Evolutionary conservation across 1,140 invertebrate species (phyloP).

Genomic region (Lepidurus couesii): DNA sequence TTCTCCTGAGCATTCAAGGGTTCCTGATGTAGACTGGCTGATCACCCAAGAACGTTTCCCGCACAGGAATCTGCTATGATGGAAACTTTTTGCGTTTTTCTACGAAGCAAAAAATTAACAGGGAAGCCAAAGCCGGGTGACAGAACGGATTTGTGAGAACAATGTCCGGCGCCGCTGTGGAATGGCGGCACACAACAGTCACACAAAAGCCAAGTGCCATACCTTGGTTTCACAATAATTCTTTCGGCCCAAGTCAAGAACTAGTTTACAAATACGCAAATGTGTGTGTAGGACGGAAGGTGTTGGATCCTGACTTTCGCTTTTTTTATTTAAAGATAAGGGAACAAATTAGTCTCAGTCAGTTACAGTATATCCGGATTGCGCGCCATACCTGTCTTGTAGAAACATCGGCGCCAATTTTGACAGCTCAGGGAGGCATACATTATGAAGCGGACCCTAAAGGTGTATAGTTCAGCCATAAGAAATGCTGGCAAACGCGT

Average conservation of each 20-base stretch:
- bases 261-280: not conserved
- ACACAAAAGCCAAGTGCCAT: not conserved
- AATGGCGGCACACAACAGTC: not conserved
- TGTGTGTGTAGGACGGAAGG: not conserved
- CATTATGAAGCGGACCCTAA: not conserved
- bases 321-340: not conserved
- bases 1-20: not conserved
- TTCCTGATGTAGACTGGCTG: slow-evolving; percentile 8
- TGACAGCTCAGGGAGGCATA: slow-evolving; percentile 7
- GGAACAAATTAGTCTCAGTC: not conserved
- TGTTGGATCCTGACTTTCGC: not conserved
- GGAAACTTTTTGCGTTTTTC: not conserved
- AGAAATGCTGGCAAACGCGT: not conserved
- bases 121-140: not conserved
- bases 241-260: not conserved
- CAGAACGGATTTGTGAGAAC: slow-evolving; percentile 5
- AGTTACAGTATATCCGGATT: not conserved
- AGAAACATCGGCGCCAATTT: slow-evolving; percentile 1
- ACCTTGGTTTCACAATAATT: not conserved
- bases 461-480: slow-evolving; percentile 3
- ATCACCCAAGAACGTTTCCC: slow-evolving; percentile 10
- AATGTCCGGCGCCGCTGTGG: not conserved
- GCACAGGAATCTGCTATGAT: not conserved
- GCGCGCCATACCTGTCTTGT: not conserved
- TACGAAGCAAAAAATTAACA: not conserved